Evolutionary conservation across 1,140 invertebrate species (phyloP).

Genomic region (Venturia canescens): DNA sequence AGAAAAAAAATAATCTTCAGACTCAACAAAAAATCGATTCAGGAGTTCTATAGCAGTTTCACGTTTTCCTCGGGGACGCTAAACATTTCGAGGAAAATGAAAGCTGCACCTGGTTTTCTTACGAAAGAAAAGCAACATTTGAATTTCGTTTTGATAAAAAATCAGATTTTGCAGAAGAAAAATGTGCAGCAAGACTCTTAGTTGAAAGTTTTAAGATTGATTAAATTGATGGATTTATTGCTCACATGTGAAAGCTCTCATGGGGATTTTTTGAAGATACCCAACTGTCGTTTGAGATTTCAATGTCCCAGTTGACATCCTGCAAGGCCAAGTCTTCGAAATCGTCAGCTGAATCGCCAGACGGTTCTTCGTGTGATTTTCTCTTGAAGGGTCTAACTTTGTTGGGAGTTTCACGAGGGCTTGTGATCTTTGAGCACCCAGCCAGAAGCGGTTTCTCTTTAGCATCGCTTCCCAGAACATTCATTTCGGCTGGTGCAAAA

Average conservation of each 20-base stretch:
- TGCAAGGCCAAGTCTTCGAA: constrained; percentile 33
- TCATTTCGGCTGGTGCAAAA: neutral
- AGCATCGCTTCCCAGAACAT: neutral
- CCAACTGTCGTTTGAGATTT: constrained; percentile 49
- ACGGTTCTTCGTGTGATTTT: constrained; percentile 26
- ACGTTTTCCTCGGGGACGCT: too few relatives aligned
- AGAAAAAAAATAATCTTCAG: constrained; percentile 45
- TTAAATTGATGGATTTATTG: constrained; percentile 28
- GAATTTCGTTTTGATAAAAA: too few relatives aligned
- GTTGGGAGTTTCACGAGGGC: neutral
- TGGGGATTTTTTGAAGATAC: constrained; percentile 46
- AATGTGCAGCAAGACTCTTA: too few relatives aligned
- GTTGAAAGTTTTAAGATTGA: too few relatives aligned
- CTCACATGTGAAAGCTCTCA: constrained; percentile 61
- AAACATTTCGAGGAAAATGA: too few relatives aligned
- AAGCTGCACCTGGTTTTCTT: too few relatives aligned
- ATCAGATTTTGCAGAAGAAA: too few relatives aligned
- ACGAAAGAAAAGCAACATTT: too few relatives aligned
- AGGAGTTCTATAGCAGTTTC: too few relatives aligned
- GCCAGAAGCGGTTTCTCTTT: neutral
- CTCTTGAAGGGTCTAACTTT: constrained; percentile 35
- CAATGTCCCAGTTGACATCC: constrained; percentile 43
- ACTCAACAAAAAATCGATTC: neutral
- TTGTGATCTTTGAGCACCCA: constrained; percentile 1
- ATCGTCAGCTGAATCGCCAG: neutral